Base-by-base conservation (phyloP, 2,113 vertebrate species). In the Rhynchopsitta pachyrhyncha region DNA sequence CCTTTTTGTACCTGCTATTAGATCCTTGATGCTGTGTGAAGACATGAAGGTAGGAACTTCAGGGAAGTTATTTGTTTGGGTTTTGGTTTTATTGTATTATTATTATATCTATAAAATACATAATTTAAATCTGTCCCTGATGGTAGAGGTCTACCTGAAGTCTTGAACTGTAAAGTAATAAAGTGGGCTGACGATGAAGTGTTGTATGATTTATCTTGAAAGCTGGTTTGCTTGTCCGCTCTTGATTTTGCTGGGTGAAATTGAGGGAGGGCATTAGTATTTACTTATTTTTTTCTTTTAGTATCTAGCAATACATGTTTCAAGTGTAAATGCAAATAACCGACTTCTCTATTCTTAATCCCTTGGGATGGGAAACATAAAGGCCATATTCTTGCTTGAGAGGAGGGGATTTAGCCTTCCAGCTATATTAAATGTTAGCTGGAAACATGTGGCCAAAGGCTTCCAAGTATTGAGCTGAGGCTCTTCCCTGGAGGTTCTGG, bases 401-500 rank as follows among this genome's bases (percentile, higher is more conserved):
- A 31, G 17, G 10, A 7, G 35, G 27, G 27, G 66, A 84, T 93
- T 84, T 93, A 68, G 66, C 60, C 80, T 92, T 78, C 66, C 31
- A 91, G 91, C 88, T 86, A 24, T 69, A 33, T 82, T 76, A 69
- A 90, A 89, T 62, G 44, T 92, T 88, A 82, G 73, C 73, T 76
- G 74, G 77, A 69, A 93, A 94, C 28, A 9, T 81, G 79, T 80
- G 91, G 92, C 87, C 79, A 73, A 92, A 12, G 35, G 67, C 66
- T 91, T 44, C 44, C 0, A 2, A 24, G 13, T 46, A 44, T 31
- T 41, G 81, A 86, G 69, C 70, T 59, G 69, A 87, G 50, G 49
- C 47, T 81, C 46, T 94, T 96, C 84, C 90, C 84, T 68, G 50
- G 93, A 91, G 90, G 80, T 86, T 88, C 59, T 66, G 33, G 67